Evolutionary conservation across 2,797 vertebrate genomes (phyloP).

Genomic region (Galaxias olidus): DNA sequence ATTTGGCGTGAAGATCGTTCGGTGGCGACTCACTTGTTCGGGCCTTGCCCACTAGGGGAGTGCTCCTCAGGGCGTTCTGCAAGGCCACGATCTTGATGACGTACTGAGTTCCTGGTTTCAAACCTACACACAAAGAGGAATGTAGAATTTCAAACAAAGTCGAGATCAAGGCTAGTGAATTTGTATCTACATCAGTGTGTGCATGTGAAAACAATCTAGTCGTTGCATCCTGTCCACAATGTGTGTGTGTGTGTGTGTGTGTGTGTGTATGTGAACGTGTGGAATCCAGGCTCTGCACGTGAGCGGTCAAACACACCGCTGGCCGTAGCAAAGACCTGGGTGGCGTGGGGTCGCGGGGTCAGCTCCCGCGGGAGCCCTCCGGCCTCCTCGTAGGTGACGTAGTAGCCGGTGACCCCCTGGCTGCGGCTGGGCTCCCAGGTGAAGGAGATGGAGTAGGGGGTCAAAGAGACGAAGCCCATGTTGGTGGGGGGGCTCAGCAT

Average conservation of each 20-base stretch:
- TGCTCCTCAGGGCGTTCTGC: constrained; percentile 89
- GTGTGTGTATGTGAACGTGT: not conserved
- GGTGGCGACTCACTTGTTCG: constrained; percentile 85
- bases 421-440: constrained; percentile 89
- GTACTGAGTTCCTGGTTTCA: constrained; percentile 91
- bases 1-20: too few species aligned
- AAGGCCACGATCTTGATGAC: constrained; percentile 87
- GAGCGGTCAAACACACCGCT: constrained; percentile 69
- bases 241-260: not conserved
- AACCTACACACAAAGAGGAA: constrained; percentile 70
- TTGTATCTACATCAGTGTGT: not conserved
- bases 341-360: constrained; percentile 79
- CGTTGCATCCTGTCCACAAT: not conserved
- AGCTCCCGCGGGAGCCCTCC: constrained; percentile 81
- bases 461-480: constrained; percentile 89
- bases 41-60: constrained; percentile 86
- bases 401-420: constrained; percentile 87
- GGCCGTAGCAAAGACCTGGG: constrained; percentile 80
- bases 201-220: not conserved
- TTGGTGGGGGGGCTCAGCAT: constrained; percentile 89
- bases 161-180: too few species aligned
- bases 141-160: not conserved
- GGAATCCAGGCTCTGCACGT: too few species aligned
- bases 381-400: constrained; percentile 86
- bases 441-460: constrained; percentile 82